These are phyloP conservation scores for Buteo buteo DNA, from an alignment of 2,113 vertebrate species.

Conservation along the genomic window DNA sequence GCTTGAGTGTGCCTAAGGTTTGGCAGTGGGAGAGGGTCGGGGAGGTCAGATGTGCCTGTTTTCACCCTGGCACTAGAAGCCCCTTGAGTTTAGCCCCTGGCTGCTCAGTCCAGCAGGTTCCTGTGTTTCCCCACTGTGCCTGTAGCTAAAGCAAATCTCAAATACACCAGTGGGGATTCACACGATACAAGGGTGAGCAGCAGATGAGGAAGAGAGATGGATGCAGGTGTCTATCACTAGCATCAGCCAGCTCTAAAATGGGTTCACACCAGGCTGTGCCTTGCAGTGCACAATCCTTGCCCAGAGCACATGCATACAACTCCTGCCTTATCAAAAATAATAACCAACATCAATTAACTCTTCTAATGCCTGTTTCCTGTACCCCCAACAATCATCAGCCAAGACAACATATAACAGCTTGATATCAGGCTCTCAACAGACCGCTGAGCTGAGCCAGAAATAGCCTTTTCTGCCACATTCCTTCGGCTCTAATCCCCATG, in stretches of 20 bases:
- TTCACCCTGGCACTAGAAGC: background rate
- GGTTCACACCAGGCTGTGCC: background rate
- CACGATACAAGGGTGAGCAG: accelerated
- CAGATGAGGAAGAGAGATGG: background rate
- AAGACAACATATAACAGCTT: background rate
- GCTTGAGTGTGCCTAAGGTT: background rate
- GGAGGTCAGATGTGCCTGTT: background rate
- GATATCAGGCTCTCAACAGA: background rate
- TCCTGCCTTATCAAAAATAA: background rate
- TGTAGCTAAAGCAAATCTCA: background rate
- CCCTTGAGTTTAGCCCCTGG: background rate
- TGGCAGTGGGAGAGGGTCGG: background rate
- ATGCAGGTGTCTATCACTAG: background rate
- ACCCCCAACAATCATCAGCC: background rate
- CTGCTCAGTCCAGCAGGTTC: background rate
- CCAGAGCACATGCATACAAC: background rate
- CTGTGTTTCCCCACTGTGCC: background rate
- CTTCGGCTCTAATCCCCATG: background rate
- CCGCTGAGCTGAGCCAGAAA: background rate
- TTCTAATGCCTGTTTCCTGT: background rate
- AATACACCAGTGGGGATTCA: accelerated
- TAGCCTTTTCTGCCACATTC: background rate
- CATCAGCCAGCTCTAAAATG: background rate
- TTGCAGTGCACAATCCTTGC: background rate
- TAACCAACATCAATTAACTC: background rate